Evolutionary conservation across 2,888 invertebrate species (phyloP).

Genomic region (Hydriomena furcata): DNA sequence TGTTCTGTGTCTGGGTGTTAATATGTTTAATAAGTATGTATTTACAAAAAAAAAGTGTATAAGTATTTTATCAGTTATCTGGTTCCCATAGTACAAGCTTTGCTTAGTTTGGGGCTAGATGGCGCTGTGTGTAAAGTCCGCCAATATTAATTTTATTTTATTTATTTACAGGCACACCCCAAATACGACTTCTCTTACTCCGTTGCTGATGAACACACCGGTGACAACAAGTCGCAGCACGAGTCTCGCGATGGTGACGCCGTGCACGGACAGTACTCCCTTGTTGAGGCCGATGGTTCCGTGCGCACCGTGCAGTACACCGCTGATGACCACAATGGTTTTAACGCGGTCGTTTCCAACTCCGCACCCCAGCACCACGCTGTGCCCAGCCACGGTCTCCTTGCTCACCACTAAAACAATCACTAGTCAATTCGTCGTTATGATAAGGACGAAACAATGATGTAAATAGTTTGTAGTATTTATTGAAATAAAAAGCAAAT

Average conservation of each 20-base stretch:
- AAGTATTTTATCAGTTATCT: too few species aligned
- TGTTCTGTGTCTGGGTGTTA: too few species aligned
- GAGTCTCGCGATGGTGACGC: constrained; percentile 80
- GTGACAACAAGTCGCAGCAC: constrained; percentile 82
- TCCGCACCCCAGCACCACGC: constrained; percentile 59
- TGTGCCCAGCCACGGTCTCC: constrained; percentile 40
- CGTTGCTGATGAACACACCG: constrained; percentile 82
- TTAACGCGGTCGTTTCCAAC: constrained; percentile 69
- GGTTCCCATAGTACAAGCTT: too few species aligned
- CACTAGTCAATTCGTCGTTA: constrained; percentile 29
- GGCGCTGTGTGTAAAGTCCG: too few species aligned
- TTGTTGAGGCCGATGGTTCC: constrained; percentile 82
- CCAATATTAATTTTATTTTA: constrained; percentile 1
- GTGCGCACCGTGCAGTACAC: constrained; percentile 81
- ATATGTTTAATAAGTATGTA: too few species aligned
- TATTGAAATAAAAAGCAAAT: constrained; percentile 36
- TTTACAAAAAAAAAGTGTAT: too few species aligned
- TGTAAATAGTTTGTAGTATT: constrained; percentile 45
- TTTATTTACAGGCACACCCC: constrained; percentile 59
- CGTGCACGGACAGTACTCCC: constrained; percentile 80
- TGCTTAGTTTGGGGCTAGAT: too few species aligned
- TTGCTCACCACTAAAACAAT: constrained; percentile 49
- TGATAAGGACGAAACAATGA: constrained; percentile 21
- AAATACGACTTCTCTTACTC: constrained; percentile 81
- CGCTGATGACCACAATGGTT: constrained; percentile 76